Conservation (phyloP, 2,797 vertebrate species). For the Eutrigla gurnardus region DNA sequence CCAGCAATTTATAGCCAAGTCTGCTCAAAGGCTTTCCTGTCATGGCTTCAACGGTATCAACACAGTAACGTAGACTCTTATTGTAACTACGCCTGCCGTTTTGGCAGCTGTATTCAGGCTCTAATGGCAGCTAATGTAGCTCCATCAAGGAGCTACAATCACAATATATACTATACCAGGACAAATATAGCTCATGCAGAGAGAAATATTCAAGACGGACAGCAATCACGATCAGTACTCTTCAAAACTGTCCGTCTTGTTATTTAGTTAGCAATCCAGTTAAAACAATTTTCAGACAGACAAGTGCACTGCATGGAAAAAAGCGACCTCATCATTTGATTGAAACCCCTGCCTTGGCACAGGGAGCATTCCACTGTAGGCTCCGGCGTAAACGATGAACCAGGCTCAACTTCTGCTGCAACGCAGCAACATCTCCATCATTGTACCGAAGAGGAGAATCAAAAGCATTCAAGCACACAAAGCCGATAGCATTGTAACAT, state of each 20-base stretch:
- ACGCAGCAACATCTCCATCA: neutral
- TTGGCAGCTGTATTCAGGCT: conserved; percentile 29
- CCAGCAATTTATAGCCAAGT: conserved; percentile 63
- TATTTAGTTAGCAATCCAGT: neutral
- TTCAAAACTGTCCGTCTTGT: neutral
- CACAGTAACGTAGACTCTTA: conserved; percentile 32
- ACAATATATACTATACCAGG: conserved; percentile 17
- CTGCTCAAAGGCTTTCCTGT: conserved; percentile 53
- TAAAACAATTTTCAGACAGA: neutral
- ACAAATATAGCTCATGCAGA: conserved; percentile 15
- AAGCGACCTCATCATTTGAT: neutral
- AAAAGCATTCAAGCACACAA: neutral
- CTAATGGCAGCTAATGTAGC: conserved; percentile 7
- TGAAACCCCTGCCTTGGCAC: neutral
- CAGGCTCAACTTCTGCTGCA: neutral
- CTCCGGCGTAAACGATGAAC: neutral
- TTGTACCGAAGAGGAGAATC: neutral
- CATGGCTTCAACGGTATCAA: conserved; percentile 51
- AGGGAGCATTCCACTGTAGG: neutral
- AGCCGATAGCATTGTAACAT: neutral
- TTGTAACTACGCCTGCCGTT: conserved; percentile 59
- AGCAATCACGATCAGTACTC: neutral
- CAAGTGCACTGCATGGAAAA: neutral
- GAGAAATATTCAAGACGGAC: neutral
- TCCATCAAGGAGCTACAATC: conserved; percentile 19